These are phyloP conservation scores for Hyperoplus lanceolatus DNA, from an alignment of 2,797 vertebrate species.

Conservation along the genomic window DNA sequence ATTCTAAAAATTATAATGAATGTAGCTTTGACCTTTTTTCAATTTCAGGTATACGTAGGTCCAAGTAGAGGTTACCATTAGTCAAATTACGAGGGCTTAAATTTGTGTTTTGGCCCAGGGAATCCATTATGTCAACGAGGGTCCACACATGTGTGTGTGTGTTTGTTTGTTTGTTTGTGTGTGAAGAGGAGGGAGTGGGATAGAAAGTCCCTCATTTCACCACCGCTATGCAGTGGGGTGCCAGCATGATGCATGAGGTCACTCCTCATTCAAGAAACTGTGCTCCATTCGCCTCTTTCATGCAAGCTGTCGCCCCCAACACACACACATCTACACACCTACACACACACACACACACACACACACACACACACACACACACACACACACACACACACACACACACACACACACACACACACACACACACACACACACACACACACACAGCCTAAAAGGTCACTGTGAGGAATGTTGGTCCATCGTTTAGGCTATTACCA, in stretches of 20 bases:
- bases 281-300: constrained; percentile 67
- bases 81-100: not conserved
- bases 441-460: constrained; percentile 71
- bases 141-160: constrained; percentile 23
- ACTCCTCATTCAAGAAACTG: constrained; percentile 78
- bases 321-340: no score
- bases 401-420: constrained; percentile 28
- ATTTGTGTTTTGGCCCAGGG: not conserved
- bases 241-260: constrained; percentile 79
- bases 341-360: not conserved
- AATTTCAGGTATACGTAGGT: not conserved
- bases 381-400: constrained; percentile 37
- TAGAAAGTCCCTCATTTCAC: constrained; percentile 78
- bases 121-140: constrained; percentile 11
- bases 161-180: constrained; percentile 4
- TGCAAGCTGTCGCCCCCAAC: constrained; percentile 40
- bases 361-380: constrained; percentile 40
- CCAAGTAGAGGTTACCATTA: not conserved
- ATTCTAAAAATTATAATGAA: not conserved
- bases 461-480: constrained; percentile 70
- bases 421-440: constrained; percentile 36
- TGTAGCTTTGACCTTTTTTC: not conserved
- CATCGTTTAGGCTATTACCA: constrained; percentile 72
- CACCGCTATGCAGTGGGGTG: constrained; percentile 53
- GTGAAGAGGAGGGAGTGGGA: constrained; percentile 44